Base-by-base conservation (phyloP, 2,888 invertebrate species). In the Melieria omissa region DNA sequence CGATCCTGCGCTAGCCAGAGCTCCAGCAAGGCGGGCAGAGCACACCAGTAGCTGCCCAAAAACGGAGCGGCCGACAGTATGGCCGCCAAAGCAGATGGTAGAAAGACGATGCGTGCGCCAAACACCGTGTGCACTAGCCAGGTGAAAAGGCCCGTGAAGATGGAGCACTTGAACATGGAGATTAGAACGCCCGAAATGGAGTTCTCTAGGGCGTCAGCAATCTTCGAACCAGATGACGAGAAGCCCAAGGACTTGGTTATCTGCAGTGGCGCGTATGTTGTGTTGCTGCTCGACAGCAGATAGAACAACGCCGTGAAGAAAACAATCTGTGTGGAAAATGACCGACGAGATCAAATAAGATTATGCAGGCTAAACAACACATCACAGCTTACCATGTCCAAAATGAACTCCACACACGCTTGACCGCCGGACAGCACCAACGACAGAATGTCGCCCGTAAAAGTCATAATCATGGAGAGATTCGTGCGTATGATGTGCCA, bases 221-320 rank as follows among this genome's bases (percentile, higher is more conserved):
- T 91, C 79, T 93, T 90, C 8, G 89, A 90, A 12, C 95, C 94
- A 77, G 93, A 93, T 0, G 84, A 75, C 74, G 91, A 91, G 1
- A 95, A 93, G 76, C 95, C 95, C 74, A 95, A 90, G 74, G 92
- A 91, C 6, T 94, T 93, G 78, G 97, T 91, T 65, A 95, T 89
- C 84, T 97, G 96, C 14, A 98, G 92, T 0, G 99, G 99, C 83
- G 97, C 97, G 88, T 99, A 99, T 67, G 95, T 90, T 71, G 91
- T 90, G 69, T 91, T 91, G 83, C 95, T 95, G 10, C 94, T 95
- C 77, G 94, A 96, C 76, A 99, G 89, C 65, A 99, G 89, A 87
- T 99, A 99, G 88, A 98, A 99, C 7, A 99, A 88, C 0, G 98
- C 96, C 4, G 99, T 98, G 83, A 99, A 92, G 88, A 99, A 99